Evolutionary conservation across 2,888 invertebrate genomes (phyloP).

Genomic region (Phlogophora meticulosa): DNA sequence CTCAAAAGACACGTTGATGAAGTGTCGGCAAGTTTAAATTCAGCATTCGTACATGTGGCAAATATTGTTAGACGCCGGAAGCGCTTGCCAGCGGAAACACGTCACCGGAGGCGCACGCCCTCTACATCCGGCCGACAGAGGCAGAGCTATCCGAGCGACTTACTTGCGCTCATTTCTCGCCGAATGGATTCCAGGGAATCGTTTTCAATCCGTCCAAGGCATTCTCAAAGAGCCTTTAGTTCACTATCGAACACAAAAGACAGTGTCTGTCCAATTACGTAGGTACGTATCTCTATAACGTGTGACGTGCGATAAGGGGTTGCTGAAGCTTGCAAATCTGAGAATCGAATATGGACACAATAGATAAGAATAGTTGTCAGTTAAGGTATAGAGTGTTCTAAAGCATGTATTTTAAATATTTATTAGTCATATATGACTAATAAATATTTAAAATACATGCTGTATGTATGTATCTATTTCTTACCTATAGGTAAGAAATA

Average conservation of each 20-base stretch:
- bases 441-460: too few species aligned
- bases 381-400: neutral
- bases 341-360: constrained; percentile 31
- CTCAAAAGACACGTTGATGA: constrained; percentile 25
- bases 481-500: too few species aligned
- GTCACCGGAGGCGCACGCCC: constrained; percentile 68
- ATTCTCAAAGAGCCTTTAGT: constrained; percentile 60
- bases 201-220: constrained; percentile 62
- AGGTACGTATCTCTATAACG: constrained; percentile 23
- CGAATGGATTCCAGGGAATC: constrained; percentile 63
- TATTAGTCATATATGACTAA: too few species aligned
- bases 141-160: constrained; percentile 63
- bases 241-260: constrained; percentile 58
- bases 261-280: constrained; percentile 53
- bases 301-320: neutral
- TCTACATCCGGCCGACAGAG: constrained; percentile 67
- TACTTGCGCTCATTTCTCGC: constrained; percentile 64
- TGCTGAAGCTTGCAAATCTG: constrained; percentile 14
- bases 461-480: too few species aligned
- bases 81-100: constrained; percentile 69
- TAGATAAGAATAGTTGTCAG: constrained; percentile 12
- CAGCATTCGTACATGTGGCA: constrained; percentile 64
- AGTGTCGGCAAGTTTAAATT: constrained; percentile 56
- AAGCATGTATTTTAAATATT: neutral
- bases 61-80: constrained; percentile 73